Percentiles rank a stretch among this genome's conserved stretches.
Conservation (phyloP, 2,113 vertebrate genomes). For the Notarius lentiginosus region DNA sequence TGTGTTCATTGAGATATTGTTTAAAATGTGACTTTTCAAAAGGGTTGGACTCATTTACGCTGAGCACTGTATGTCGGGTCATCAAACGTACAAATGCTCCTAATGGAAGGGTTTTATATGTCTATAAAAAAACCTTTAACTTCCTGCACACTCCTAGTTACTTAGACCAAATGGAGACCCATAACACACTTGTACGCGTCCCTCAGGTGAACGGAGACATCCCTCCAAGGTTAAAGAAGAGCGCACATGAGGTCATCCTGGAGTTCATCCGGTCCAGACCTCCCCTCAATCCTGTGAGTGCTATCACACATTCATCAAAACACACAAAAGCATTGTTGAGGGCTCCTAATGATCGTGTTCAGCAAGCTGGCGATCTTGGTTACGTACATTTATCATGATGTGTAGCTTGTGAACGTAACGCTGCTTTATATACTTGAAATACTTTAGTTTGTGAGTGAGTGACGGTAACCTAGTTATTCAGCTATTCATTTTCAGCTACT, state of each 20-base stretch:
- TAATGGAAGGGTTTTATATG: neutral
- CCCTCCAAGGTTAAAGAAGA: conserved; percentile 93
- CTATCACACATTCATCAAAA: neutral
- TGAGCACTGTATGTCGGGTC: neutral
- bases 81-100: neutral
- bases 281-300: conserved; percentile 92
- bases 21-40: too few species aligned
- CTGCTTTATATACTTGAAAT: neutral
- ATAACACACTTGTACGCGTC: neutral
- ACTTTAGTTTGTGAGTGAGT: neutral
- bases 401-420: neutral
- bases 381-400: neutral
- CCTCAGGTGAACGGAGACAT: conserved; percentile 89
- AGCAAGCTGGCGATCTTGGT: neutral
- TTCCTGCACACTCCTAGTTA: neutral
- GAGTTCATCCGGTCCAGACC: conserved; percentile 97
- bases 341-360: neutral
- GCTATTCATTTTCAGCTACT: neutral
- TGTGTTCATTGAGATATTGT: too few species aligned
- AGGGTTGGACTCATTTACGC: too few species aligned
- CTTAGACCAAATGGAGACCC: neutral
- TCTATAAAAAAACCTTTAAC: neutral
- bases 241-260: conserved; percentile 96
- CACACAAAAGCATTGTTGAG: neutral
- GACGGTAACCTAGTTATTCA: neutral